phyloP scores from a whole-genome alignment of 2,113 vertebrate species.

The Hemibagrus wyckioides region DNA sequence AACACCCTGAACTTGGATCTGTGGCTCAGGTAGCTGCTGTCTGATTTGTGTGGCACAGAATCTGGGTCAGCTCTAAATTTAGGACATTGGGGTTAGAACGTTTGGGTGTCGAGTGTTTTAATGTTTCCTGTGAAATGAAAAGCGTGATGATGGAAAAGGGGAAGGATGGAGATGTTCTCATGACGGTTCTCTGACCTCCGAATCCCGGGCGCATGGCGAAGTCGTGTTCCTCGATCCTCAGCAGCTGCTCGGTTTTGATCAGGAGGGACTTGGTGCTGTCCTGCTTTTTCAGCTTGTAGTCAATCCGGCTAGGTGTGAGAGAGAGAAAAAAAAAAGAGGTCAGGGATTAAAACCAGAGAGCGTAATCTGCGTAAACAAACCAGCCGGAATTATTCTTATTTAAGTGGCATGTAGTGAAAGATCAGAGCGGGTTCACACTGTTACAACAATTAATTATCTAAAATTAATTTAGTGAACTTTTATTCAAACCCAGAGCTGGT shows the following conservation, averaged over 20 bases:
- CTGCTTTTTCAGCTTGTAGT: constrained; percentile 81
- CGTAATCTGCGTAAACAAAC: background rate
- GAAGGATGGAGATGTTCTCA: background rate
- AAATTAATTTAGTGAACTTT: background rate
- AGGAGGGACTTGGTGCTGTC: constrained; percentile 85
- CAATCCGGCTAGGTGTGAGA: constrained; percentile 71
- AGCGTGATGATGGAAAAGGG: background rate
- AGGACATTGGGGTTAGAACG: background rate
- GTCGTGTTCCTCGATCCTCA: constrained; percentile 87
- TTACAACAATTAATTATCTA: background rate
- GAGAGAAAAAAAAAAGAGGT: background rate
- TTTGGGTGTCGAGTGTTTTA: background rate
- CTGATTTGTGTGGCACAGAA: constrained; percentile 26
- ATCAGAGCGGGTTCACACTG: background rate
- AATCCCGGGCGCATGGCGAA: constrained; percentile 91
- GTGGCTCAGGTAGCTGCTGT: constrained; percentile 17
- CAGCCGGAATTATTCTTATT: background rate
- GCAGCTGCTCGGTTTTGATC: constrained; percentile 83
- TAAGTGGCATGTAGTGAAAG: background rate
- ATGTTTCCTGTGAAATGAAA: background rate
- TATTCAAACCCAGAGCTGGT: background rate
- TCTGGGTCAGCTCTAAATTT: constrained; percentile 44
- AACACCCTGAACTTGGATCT: constrained; percentile 49
- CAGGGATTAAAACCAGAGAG: background rate
- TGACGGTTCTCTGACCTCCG: constrained; percentile 75